Evolutionary conservation across 2,797 vertebrate species (phyloP).

Genomic region (Philypnodon macrostomus): DNA sequence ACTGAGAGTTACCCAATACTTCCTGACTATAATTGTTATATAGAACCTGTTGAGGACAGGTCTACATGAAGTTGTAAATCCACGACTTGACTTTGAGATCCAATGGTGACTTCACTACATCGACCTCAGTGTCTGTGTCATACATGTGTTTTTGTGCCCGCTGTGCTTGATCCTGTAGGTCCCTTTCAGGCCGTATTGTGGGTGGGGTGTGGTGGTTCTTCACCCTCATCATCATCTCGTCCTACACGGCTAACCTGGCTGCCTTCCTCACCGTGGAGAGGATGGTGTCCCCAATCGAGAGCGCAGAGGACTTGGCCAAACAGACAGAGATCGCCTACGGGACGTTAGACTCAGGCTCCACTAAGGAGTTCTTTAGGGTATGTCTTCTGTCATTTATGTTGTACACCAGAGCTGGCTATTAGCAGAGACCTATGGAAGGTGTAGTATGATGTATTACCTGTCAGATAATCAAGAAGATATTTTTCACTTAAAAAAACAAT

Average conservation of each 20-base stretch:
- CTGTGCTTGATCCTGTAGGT: conserved; percentile 73
- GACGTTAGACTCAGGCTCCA: conserved; percentile 98
- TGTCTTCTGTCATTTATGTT: conserved; percentile 52
- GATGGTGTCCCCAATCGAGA: conserved; percentile 98
- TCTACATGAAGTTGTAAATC: no score
- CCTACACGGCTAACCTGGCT: conserved; percentile 97
- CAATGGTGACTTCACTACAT: not conserved
- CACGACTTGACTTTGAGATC: not conserved
- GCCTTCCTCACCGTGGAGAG: conserved; percentile 98
- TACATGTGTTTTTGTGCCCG: conserved; percentile 26
- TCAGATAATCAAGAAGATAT: not conserved
- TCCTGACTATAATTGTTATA: no score
- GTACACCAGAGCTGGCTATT: conserved; percentile 4
- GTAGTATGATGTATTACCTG: not conserved
- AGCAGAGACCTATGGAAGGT: conserved; percentile 11
- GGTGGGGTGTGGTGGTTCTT: conserved; percentile 99
- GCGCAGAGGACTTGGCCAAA: conserved; percentile 96
- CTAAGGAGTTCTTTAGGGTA: conserved; percentile 99
- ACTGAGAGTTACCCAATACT: no score
- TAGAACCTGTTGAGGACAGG: no score
- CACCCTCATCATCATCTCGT: conserved; percentile 99
- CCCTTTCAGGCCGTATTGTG: conserved; percentile 94
- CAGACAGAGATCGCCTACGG: conserved; percentile 99
- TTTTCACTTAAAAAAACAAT: no score
- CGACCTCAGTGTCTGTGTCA: conserved; percentile 15